Base-by-base conservation (phyloP, 64 coral and sea anemone genomes). In the Platygyra sinensis region DNA sequence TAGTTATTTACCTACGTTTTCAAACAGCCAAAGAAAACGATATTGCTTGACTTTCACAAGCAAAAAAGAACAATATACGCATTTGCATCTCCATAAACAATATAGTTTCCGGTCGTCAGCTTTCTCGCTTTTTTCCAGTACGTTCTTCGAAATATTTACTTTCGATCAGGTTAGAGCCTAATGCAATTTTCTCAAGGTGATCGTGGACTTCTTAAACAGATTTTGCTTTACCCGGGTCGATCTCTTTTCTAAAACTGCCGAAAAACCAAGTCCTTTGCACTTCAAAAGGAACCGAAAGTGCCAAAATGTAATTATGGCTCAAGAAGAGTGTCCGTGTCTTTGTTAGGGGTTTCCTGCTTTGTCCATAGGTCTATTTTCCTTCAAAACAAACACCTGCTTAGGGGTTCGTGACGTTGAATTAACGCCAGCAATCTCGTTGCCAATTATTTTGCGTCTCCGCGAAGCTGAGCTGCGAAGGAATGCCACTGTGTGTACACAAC, bases 71-170 rank as follows among this genome's bases (percentile, higher is more conserved):
- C 81, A 85, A 71, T 85, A 39, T 72, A 64, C 62, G 50, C 81
- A 85, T 71, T 85, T 85, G 81, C 81, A 71, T 85, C 62, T 85
- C 81, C 81, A 72, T 85, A 85, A 85, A 72, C 81, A 85, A 85
- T 85, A 85, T 85, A 85, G 81, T 85, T 85, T 85, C 81, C 81
- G 81, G 81, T 85, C 62, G 38, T 85, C 81, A 71, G 18, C 60
- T 83, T 65, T 72, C 63, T 85, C 39, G 32, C 62, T 51, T 64
- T 85, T 33, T 85, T 85, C 81, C 63, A 85, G 81, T 85, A 63
- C 36, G 63, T 85, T 85, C 81, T n/a, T 28, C 64, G 5, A 85
- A 72, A 85, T 85, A 85, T 72, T 71, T 85, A 24, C 25, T 72
- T 71, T 85, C 63, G 36, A 67, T 51, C 62, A 85, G 13, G 22